phyloP scores from a whole-genome alignment of 2,113 vertebrate species.

The Lipophrys pholis region DNA sequence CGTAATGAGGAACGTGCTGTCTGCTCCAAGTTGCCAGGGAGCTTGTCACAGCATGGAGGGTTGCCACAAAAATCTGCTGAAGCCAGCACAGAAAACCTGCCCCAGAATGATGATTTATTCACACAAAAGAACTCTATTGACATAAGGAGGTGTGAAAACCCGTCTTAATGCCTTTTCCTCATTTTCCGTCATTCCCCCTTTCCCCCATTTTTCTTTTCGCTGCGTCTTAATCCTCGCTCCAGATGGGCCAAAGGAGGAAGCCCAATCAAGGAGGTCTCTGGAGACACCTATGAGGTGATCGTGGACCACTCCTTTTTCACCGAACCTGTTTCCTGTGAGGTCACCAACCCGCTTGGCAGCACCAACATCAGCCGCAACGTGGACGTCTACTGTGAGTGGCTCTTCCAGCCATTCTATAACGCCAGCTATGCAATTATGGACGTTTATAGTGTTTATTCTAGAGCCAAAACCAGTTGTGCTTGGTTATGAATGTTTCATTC shows the following conservation, averaged over 20 bases:
- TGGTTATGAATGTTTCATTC: background rate
- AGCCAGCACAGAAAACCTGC: slow-evolving; percentile 73
- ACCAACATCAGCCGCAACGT: slow-evolving; percentile 97
- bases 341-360: slow-evolving; percentile 95
- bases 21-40: slow-evolving; percentile 67
- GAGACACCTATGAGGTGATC: slow-evolving; percentile 92
- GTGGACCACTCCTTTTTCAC: slow-evolving; percentile 98
- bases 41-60: slow-evolving; percentile 70
- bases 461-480: background rate
- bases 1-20: slow-evolving; percentile 76
- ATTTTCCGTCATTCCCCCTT: too few relatives aligned
- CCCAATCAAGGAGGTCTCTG: slow-evolving; percentile 92
- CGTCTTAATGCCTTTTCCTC: slow-evolving; percentile 36
- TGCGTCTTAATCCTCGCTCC: slow-evolving; percentile 37
- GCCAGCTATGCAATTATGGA: slow-evolving; percentile 10
- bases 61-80: slow-evolving; percentile 77
- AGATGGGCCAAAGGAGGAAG: slow-evolving; percentile 98
- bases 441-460: slow-evolving; percentile 10
- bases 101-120: slow-evolving; percentile 78
- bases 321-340: slow-evolving; percentile 95
- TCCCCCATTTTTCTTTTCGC: slow-evolving; percentile 21
- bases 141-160: slow-evolving; percentile 51
- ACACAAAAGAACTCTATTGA: slow-evolving; percentile 64
- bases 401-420: slow-evolving; percentile 7
- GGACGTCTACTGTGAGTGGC: slow-evolving; percentile 95